A percentile compares a stretch with the other conserved stretches of the same genome.
Conservation (phyloP, 2,113 vertebrate genomes). For the Falcunculus frontatus region DNA sequence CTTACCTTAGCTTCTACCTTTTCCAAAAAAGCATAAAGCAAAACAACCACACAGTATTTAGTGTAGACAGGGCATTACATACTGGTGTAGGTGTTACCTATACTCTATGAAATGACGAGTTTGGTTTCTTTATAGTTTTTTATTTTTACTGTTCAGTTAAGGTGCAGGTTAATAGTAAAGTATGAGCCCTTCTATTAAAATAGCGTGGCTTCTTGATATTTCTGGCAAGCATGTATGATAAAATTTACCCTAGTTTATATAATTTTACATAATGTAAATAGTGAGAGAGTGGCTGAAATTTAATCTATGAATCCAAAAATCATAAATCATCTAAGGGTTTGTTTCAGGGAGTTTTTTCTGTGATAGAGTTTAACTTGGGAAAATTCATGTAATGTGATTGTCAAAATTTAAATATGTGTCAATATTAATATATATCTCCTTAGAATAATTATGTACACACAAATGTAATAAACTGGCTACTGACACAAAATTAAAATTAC, state of each 20-base stretch:
- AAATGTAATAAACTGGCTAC: conserved; percentile 48
- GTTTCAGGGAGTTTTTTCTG: neutral
- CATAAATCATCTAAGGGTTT: conserved; percentile 8
- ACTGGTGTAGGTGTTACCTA: neutral
- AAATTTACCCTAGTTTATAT: neutral
- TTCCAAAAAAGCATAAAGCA: neutral
- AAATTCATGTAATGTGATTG: conserved; percentile 5
- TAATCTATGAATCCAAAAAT: conserved; percentile 39
- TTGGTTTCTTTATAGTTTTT: neutral
- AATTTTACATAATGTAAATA: conserved; percentile 32
- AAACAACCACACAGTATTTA: neutral
- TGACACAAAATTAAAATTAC: conserved; percentile 1
- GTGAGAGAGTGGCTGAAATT: neutral
- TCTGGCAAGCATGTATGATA: neutral
- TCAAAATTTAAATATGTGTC: conserved; percentile 16
- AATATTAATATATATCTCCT: conserved; percentile 18
- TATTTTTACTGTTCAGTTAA: neutral
- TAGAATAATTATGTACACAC: conserved; percentile 47
- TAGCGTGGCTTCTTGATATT: neutral
- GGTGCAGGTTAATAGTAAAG: neutral
- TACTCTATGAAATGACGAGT: neutral
- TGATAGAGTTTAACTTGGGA: neutral
- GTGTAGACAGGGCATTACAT: neutral
- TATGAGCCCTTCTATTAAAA: neutral
- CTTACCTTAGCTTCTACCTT: neutral